Percentiles rank a stretch among this genome's conserved stretches.
Evolutionary conservation across 2,797 vertebrate genomes (phyloP).

Genomic region (Megalops cyprinoides): DNA sequence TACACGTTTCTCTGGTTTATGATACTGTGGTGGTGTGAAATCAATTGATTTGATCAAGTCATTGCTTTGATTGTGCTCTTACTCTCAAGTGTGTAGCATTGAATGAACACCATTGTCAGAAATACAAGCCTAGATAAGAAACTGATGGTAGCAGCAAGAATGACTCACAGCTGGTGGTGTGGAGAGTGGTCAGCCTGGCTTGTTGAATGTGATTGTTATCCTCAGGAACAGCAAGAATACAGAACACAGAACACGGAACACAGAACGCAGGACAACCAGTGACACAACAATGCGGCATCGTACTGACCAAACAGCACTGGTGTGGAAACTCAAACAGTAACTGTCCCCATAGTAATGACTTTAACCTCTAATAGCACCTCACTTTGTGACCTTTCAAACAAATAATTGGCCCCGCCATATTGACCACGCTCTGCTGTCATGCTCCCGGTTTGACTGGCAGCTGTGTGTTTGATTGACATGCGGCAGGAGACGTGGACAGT

Average conservation of each 20-base stretch:
- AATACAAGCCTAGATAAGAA: too few species aligned
- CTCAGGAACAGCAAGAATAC: too few species aligned
- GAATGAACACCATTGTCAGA: too few species aligned
- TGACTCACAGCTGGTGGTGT: neutral
- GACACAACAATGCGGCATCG: neutral
- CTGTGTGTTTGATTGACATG: constrained; percentile 9
- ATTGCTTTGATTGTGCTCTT: too few species aligned
- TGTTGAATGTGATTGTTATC: neutral
- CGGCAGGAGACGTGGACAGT: neutral
- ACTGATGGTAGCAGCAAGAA: neutral
- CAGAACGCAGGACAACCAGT: neutral
- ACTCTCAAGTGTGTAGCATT: too few species aligned
- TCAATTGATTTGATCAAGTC: too few species aligned
- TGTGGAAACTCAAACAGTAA: neutral
- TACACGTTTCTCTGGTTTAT: too few species aligned
- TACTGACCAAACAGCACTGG: neutral
- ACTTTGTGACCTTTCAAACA: too few species aligned
- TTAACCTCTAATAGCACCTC: too few species aligned
- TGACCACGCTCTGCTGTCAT: neutral
- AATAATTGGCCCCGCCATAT: neutral
- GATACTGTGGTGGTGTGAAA: neutral
- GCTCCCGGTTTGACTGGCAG: neutral
- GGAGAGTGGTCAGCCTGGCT: neutral
- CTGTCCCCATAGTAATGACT: too few species aligned
- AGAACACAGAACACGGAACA: too few species aligned